Conservation (phyloP, 2,888 invertebrate genomes). For the Chalcosyrphus nemorum region DNA sequence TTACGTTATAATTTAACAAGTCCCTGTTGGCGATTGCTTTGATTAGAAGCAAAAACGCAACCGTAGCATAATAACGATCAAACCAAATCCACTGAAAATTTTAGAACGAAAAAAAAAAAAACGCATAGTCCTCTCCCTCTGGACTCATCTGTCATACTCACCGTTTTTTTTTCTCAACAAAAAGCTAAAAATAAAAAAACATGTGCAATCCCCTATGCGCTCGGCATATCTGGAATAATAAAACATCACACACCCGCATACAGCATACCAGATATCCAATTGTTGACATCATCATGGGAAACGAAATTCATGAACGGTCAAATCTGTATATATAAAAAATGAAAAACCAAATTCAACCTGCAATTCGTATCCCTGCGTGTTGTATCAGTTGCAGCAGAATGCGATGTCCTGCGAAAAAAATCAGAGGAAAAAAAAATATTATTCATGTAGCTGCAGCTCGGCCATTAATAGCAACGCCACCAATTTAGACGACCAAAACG, state of each 20-base stretch:
- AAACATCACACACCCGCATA: constrained; percentile 22
- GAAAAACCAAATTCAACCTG: neutral
- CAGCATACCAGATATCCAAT: constrained; percentile 23
- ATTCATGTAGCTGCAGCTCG: constrained; percentile 50
- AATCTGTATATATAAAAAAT: neutral
- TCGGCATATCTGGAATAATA: constrained; percentile 9
- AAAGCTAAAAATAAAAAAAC: neutral
- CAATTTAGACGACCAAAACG: constrained; percentile 40
- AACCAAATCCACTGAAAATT: neutral
- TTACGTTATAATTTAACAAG: too few relatives aligned
- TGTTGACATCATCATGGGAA: constrained; percentile 63
- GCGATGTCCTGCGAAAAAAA: neutral
- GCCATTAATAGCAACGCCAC: constrained; percentile 32
- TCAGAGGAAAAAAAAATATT: constrained; percentile 16
- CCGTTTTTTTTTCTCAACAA: neutral
- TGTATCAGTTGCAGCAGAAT: constrained; percentile 1
- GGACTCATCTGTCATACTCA: neutral
- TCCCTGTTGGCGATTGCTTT: neutral
- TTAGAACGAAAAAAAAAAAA: neutral
- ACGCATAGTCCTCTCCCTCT: neutral
- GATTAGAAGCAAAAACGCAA: neutral
- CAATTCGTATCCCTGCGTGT: neutral
- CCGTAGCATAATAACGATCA: neutral
- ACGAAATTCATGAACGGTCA: constrained; percentile 56
- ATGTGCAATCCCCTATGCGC: neutral